Conservation (phyloP, 2,797 vertebrate species). For the Urocyon cinereoargenteus region DNA sequence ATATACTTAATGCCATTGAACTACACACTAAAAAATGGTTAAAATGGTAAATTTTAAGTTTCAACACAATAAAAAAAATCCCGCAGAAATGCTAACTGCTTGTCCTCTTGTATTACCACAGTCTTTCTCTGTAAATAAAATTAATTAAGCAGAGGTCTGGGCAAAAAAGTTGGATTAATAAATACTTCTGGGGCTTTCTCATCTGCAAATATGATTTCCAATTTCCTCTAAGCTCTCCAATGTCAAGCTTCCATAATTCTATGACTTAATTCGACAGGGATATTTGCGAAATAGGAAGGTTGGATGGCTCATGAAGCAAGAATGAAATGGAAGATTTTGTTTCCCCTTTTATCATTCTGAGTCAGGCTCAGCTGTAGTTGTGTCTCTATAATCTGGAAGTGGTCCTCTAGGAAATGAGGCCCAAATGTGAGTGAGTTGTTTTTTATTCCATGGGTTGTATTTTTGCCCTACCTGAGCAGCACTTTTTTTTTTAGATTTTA, state of each 20-base stretch:
- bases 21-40: neutral
- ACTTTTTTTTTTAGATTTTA: neutral
- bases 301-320: neutral
- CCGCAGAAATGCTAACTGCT: neutral
- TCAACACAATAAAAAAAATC: neutral
- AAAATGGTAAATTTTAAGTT: neutral
- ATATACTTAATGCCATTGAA: neutral
- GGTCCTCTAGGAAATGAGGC: neutral
- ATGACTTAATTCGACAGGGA: neutral
- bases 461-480: neutral
- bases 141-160: neutral
- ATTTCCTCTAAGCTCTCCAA: neutral
- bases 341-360: neutral
- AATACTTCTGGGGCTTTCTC: neutral
- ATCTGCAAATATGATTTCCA: neutral
- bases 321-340: neutral
- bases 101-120: neutral
- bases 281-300: neutral
- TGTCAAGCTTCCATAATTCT: neutral
- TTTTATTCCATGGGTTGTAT: neutral
- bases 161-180: neutral
- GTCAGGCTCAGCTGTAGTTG: neutral
- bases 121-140: slow-evolving; percentile 31
- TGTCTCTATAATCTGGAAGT: neutral
- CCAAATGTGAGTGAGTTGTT: neutral